A percentile compares a stretch with the other conserved stretches of the same genome.
phyloP scores from a whole-genome alignment of 1,140 invertebrate species.

The Drosophila prosaltans region DNA sequence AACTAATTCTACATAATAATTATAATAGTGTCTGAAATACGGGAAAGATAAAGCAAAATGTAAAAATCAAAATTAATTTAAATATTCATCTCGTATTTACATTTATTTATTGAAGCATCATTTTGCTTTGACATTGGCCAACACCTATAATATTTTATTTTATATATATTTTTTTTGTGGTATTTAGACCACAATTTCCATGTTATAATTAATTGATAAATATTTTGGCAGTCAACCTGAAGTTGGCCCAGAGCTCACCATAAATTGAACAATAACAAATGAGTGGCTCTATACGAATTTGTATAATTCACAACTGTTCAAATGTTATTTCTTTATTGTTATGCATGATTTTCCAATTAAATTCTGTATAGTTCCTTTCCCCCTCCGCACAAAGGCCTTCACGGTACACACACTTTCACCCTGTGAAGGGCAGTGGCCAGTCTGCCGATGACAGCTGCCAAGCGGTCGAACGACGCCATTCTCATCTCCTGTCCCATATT shows the following conservation, averaged over 20 bases:
- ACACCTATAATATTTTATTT: background rate
- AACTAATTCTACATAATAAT: slow-evolving; percentile 2
- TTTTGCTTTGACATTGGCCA: slow-evolving; percentile 30
- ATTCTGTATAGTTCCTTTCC: slow-evolving; percentile 14
- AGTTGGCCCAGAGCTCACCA: slow-evolving; percentile 25
- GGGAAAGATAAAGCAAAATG: background rate
- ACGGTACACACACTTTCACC: slow-evolving; percentile 23
- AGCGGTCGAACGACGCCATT: slow-evolving; percentile 21
- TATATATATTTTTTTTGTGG: background rate
- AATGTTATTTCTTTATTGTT: slow-evolving; percentile 42
- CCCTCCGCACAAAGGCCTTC: slow-evolving; percentile 40
- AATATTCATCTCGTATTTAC: background rate
- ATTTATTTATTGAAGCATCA: slow-evolving; percentile 19
- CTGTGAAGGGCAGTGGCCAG: slow-evolving; percentile 34
- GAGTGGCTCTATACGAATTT: slow-evolving; percentile 41
- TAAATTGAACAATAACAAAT: slow-evolving; percentile 62
- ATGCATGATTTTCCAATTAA: slow-evolving; percentile 52
- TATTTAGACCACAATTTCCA: slow-evolving; percentile 14
- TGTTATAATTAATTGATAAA: slow-evolving; percentile 64
- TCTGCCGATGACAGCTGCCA: slow-evolving; percentile 65
- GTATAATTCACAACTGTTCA: slow-evolving; percentile 39
- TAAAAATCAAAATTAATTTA: slow-evolving; percentile 1
- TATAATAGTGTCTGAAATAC: background rate
- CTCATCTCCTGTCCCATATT: background rate
- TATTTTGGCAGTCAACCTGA: slow-evolving; percentile 45